Conservation (phyloP, 2,888 invertebrate genomes). For the Mythimna loreyi region DNA sequence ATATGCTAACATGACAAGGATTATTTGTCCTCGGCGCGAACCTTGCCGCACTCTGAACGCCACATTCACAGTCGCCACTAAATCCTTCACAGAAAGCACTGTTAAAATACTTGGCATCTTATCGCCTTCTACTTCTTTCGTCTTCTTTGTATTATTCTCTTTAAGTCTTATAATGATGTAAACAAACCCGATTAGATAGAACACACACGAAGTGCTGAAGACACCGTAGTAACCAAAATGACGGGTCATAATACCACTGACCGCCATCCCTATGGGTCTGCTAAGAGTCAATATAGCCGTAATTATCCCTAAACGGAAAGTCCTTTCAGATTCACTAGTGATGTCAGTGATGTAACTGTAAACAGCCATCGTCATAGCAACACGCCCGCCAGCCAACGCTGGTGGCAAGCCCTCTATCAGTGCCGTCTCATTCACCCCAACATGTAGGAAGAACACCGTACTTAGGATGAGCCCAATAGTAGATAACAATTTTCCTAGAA, state of each 20-base stretch:
- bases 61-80: conserved; percentile 87
- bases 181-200: conserved; percentile 85
- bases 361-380: conserved; percentile 91
- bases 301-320: conserved; percentile 91
- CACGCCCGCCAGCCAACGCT: conserved; percentile 91
- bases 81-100: conserved; percentile 81
- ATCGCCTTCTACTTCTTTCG: conserved; percentile 74
- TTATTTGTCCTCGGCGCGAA: conserved; percentile 82
- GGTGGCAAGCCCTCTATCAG: conserved; percentile 91
- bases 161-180: conserved; percentile 85
- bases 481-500: conserved; percentile 90
- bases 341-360: conserved; percentile 92
- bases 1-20: conserved; percentile 85
- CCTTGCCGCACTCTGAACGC: conserved; percentile 82
- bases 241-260: conserved; percentile 90
- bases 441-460: conserved; percentile 90
- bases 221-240: conserved; percentile 88
- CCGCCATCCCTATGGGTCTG: conserved; percentile 88
- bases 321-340: conserved; percentile 91
- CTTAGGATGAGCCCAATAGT: conserved; percentile 90
- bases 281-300: conserved; percentile 89
- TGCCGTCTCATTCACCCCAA: conserved; percentile 90
- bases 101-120: conserved; percentile 75
- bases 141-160: conserved; percentile 78
- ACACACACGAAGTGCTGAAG: conserved; percentile 84